Conservation (phyloP, 2,888 invertebrate species). For the Andrena marginata region DNA sequence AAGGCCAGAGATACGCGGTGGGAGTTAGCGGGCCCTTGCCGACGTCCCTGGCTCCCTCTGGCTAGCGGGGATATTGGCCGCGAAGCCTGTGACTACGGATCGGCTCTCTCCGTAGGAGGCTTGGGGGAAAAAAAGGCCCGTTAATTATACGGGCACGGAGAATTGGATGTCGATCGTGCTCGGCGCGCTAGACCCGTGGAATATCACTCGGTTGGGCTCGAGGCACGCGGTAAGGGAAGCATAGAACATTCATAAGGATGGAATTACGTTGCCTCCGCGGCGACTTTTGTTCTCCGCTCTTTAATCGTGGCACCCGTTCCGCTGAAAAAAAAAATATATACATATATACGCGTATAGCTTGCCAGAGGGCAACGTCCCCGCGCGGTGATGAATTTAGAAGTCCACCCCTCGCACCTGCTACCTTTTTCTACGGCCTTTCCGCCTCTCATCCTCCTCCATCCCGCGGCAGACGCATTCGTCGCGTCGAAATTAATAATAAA, state of each 20-base stretch:
- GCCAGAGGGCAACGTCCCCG: constrained; percentile 69
- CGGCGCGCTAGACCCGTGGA: constrained; percentile 22
- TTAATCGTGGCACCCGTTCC: constrained; percentile 64
- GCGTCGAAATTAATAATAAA: constrained; percentile 68
- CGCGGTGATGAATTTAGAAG: constrained; percentile 69
- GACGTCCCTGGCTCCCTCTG: neutral
- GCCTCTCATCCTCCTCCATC: constrained; percentile 5
- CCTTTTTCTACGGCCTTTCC: constrained; percentile 9
- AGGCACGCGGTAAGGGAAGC: constrained; percentile 55
- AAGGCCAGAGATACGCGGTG: neutral
- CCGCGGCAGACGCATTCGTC: constrained; percentile 58
- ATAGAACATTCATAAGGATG: constrained; percentile 67
- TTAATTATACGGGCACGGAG: constrained; percentile 52
- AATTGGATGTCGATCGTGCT: constrained; percentile 59
- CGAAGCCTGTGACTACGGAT: neutral
- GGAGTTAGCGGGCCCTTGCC: neutral
- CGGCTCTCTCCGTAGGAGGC: constrained; percentile 11
- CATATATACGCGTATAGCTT: constrained; percentile 10
- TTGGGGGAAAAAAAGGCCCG: constrained; percentile 37
- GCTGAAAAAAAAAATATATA: constrained; percentile 61
- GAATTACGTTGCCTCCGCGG: constrained; percentile 66
- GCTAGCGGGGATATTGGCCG: constrained; percentile 9
- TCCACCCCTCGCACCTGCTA: constrained; percentile 45
- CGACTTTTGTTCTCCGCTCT: constrained; percentile 68
- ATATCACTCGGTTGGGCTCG: constrained; percentile 31